Conservation (phyloP, 23 tunicate species). For the Trididemnum miniatum region DNA sequence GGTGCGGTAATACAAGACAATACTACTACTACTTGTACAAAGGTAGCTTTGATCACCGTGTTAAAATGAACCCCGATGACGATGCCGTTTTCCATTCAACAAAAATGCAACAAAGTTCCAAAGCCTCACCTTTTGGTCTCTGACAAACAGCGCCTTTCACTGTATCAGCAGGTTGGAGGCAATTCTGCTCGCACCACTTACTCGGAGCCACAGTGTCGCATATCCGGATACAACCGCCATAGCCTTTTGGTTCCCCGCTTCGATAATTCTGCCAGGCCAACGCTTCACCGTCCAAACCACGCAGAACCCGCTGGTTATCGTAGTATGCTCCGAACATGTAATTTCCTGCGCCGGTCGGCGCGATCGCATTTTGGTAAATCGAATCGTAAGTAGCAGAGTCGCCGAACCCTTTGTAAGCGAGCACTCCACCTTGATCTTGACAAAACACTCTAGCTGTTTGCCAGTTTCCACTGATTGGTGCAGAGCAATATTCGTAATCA, state of each 20-base stretch:
- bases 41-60: no score
- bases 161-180: background rate
- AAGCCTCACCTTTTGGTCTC: background rate
- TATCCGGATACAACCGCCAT: background rate
- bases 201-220: background rate
- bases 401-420: constrained; percentile 4
- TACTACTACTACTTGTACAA: no score
- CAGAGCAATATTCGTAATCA: background rate
- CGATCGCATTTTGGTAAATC: background rate
- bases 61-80: no score
- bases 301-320: background rate
- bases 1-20: no score
- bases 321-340: background rate
- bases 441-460: background rate
- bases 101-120: background rate
- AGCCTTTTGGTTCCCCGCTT: background rate
- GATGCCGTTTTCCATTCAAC: background rate
- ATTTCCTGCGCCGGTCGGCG: background rate
- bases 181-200: background rate
- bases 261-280: background rate
- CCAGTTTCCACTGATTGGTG: background rate
- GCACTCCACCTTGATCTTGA: background rate
- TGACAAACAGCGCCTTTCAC: background rate
- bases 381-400: background rate
- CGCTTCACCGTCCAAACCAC: background rate